Conservation (phyloP, 2,113 vertebrate genomes). For the Tenebrosternarchus preto region DNA sequence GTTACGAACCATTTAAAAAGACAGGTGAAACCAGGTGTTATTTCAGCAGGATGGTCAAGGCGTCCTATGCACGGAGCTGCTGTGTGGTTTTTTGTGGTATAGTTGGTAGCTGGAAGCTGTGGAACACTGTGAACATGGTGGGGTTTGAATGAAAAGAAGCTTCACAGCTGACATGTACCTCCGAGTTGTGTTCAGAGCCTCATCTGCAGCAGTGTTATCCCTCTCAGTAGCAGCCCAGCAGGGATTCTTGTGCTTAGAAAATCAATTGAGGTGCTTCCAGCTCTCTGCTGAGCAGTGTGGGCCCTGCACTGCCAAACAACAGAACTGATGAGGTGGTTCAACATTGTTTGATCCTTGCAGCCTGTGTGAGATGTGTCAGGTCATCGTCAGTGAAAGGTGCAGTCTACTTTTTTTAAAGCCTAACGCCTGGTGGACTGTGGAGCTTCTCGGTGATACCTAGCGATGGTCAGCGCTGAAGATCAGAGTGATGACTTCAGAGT, state of each 20-base stretch:
- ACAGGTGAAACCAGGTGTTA: background rate
- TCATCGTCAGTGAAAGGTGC: constrained; percentile 7
- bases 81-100: background rate
- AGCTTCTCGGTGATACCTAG: background rate
- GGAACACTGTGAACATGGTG: no score
- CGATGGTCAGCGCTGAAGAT: background rate
- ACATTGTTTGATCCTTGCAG: constrained; percentile 27
- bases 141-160: background rate
- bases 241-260: constrained; percentile 64
- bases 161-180: constrained; percentile 3
- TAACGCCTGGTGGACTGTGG: background rate
- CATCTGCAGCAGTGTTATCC: background rate
- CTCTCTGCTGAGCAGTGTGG: constrained; percentile 56
- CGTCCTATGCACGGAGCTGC: no score
- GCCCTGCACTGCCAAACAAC: constrained; percentile 60
- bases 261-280: constrained; percentile 66
- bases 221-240: constrained; percentile 55
- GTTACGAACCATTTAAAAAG: constrained; percentile 7
- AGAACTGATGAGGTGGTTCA: constrained; percentile 48
- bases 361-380: background rate
- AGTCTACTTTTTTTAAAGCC: background rate
- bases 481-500: background rate
- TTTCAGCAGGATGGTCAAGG: background rate
- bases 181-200: background rate
- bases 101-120: background rate